Evolutionary conservation across 1,140 invertebrate species (phyloP).

Genomic region (Cydia splendana): DNA sequence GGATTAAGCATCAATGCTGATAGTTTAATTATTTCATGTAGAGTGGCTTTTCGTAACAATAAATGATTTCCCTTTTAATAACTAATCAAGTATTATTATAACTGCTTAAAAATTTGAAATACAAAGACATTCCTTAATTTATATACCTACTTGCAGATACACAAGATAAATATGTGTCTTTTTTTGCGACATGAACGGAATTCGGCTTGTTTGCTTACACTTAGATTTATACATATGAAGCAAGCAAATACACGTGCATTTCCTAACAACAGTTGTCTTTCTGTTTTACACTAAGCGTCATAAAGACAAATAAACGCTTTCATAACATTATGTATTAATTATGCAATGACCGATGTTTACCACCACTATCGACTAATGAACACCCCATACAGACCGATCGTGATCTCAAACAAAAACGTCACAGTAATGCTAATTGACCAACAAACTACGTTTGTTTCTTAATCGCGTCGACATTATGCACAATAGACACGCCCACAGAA

Average conservation of each 20-base stretch:
- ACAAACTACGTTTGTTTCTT: constrained; percentile 11
- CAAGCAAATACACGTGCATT: neutral
- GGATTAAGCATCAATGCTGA: too few relatives aligned
- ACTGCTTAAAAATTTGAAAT: too few relatives aligned
- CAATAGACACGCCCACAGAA: constrained; percentile 26
- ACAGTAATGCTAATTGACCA: neutral
- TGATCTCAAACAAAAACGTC: constrained; percentile 30
- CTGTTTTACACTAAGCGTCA: neutral
- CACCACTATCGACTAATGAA: neutral
- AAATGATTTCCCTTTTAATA: too few relatives aligned
- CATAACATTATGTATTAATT: constrained; percentile 1
- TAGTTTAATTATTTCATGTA: too few relatives aligned
- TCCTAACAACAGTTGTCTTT: neutral
- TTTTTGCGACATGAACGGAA: neutral
- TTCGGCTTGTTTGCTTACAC: neutral
- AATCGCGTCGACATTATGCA: constrained; percentile 16
- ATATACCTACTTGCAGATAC: too few relatives aligned
- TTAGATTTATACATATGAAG: too few relatives aligned
- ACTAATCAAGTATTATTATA: too few relatives aligned
- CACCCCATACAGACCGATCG: constrained; percentile 19
- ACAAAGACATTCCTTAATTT: too few relatives aligned
- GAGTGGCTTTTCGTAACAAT: too few relatives aligned
- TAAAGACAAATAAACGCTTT: neutral
- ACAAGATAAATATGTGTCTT: too few relatives aligned
- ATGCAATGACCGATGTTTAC: neutral